Evolutionary conservation across 2,797 vertebrate genomes (phyloP), one percentile per base, ranked within the genome.

Genomic region (Perodicticus potto): DNA sequence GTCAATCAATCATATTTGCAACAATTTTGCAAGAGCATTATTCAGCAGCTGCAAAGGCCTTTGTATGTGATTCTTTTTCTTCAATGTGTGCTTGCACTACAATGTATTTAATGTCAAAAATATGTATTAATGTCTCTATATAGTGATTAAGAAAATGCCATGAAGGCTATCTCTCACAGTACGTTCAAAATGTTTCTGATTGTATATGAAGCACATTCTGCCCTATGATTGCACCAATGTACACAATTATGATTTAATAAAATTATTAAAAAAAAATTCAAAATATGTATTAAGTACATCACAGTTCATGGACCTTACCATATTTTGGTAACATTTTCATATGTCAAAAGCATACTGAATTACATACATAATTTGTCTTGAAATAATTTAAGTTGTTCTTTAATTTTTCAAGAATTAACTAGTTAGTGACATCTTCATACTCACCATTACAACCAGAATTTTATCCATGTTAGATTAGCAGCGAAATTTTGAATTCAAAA

Each of bases 311-410:
- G 65, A 97, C 77, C 40, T 96, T 95, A 93, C 80, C 86, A 22
- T 72, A 59, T 85, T 97, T 95, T 92, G 77, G 2, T 37, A 92
- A 65, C 0, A 49, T 74, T 97, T 85, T 97, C 96, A 93, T 65
- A 96, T 86, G 67, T 13, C 57, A 27, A 96, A 98, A 96, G 81
- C 96, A 98, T 95, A 96, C 93, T 97, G 95, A 96, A 93, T 25
- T 80, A 89, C 86, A 61, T 95, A 93, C 61, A 16, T 90, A 3
- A 81, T 86, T 86, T 85, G 90, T 92, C 43, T 95, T 91, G 96
- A 72, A 67, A 96, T 96, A 96, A 96, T 91, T 96, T 95, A 95
- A 96, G 1, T 4, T 90, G 3, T 87, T 20, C 3, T 92, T 6
- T 89, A 90, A 92, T 78, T 93, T 97, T 53, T 59, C 92, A 45